Evolutionary conservation across 92 coral and sea anemone genomes (phyloP), one percentile per base, ranked within the genome.

Genomic region (Actinostola sp.): DNA sequence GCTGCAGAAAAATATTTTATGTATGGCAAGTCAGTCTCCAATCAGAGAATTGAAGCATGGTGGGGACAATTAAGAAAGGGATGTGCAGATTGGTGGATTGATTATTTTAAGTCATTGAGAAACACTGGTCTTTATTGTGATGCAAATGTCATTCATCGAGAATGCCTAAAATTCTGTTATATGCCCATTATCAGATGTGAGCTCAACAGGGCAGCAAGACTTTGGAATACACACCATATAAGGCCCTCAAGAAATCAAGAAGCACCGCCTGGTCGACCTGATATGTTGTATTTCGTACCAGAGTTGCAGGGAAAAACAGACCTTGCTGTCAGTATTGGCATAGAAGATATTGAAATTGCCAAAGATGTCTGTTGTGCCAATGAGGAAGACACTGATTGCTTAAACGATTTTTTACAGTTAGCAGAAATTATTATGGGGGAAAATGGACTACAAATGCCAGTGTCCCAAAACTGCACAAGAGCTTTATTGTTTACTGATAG

Each of bases 201-300:
- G 67, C 70, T 84, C 20, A 69, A 63, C 28, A 67, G 52, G 57
- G 73, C 73, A 51, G 89, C 80, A 38, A 49, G 33, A 20, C 78
- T 61, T 24, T 84, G 89, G 89, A 84, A 84, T 72, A 54, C 81
- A 20, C 89, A 84, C 20, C 66, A 80, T 24, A 78, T 84, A 1
- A 65, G 88, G 25, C 79, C 67, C 15, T 63, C 63, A 16, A 38
- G 30, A 31, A 78, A 71, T 75, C 53, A 64, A 29, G 84, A 78
- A 42, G 41, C 84, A 27, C 89, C 85, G 11, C 8, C 74, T n/a
- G n/a, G 85, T 34, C 54, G 76, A 19, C 89, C 89, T 41, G 84
- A 84, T 30, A 27, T 55, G 17, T 25, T 42, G 28, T 84, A 78
- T 57, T 61, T 63, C 71, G n/a, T 78, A 6, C 84, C 84, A 48